Conservation (phyloP, 1,140 invertebrate species). For the Anastatus disparis region DNA sequence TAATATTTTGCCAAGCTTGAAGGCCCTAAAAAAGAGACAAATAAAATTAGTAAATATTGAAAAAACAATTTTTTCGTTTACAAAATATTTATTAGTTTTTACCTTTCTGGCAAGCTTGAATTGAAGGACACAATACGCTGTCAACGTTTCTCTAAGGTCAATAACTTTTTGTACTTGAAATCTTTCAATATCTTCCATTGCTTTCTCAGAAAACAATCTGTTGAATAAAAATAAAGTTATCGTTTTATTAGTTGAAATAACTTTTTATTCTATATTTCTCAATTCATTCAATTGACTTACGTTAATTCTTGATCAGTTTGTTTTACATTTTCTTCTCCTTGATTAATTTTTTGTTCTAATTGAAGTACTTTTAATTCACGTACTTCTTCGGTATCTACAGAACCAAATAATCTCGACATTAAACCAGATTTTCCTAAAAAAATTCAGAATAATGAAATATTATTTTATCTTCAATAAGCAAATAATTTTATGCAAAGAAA, state of each 20-base stretch:
- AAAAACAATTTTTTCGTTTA: conserved; percentile 7
- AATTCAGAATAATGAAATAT: too few species aligned
- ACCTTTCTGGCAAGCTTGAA: conserved; percentile 86
- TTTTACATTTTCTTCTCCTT: conserved; percentile 72
- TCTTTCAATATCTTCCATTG: conserved; percentile 78
- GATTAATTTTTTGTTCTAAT: conserved; percentile 78
- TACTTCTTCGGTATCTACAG: conserved; percentile 82
- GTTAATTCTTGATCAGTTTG: conserved; percentile 72
- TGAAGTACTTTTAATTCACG: conserved; percentile 77
- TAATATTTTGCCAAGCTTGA: conserved; percentile 80
- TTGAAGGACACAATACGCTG: conserved; percentile 80
- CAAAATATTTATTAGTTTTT: conserved; percentile 47
- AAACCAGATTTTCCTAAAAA: conserved; percentile 74
- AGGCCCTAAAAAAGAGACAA: conserved; percentile 70
- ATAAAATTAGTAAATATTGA: conserved; percentile 14
- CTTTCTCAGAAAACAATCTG: conserved; percentile 79
- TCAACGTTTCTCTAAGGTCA: conserved; percentile 81
- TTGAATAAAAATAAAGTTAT: conserved; percentile 55
- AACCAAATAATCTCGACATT: conserved; percentile 81
- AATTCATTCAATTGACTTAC: conserved; percentile 64
- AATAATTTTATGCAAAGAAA: background rate
- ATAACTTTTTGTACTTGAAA: conserved; percentile 83
- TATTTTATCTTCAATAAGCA: too few species aligned
- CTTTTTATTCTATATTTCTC: conserved; percentile 16
- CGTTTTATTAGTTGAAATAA: background rate